Evolutionary conservation across 2,113 vertebrate genomes (phyloP).

Genomic region (Canis aureus): DNA sequence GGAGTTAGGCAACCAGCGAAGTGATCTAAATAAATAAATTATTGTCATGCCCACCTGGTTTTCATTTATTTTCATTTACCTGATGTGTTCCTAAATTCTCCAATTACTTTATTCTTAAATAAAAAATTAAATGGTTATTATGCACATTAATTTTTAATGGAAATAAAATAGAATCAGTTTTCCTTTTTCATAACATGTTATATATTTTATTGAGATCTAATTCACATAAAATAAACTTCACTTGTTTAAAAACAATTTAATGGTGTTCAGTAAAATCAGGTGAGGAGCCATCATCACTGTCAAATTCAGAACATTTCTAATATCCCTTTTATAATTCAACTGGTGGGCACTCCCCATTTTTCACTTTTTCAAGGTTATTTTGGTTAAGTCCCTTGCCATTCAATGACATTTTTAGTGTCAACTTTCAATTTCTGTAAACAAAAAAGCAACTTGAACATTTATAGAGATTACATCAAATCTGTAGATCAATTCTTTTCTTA

Average conservation of each 20-base stretch:
- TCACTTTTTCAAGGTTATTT: not conserved
- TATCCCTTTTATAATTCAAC: not conserved
- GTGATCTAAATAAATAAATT: not conserved
- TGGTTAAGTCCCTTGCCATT: not conserved
- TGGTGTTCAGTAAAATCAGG: not conserved
- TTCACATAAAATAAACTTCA: not conserved
- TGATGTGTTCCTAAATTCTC: not conserved
- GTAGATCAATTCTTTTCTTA: not conserved
- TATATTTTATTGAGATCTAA: constrained; percentile 1
- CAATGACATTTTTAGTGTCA: not conserved
- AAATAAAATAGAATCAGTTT: not conserved
- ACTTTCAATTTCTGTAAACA: not conserved
- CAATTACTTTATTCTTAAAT: constrained; percentile 1
- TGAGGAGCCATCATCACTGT: not conserved
- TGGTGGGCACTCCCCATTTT: not conserved
- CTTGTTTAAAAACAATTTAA: not conserved
- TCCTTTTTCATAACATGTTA: not conserved
- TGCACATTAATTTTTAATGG: not conserved
- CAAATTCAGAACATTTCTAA: not conserved
- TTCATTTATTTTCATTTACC: not conserved
- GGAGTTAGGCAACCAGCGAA: not conserved
- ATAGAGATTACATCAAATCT: not conserved
- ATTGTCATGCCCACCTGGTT: not conserved
- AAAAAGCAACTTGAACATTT: not conserved
- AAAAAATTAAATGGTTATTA: not conserved